Evolutionary conservation across 2,888 invertebrate species (phyloP).

Genomic region (Macrosiphum euphorbiae): DNA sequence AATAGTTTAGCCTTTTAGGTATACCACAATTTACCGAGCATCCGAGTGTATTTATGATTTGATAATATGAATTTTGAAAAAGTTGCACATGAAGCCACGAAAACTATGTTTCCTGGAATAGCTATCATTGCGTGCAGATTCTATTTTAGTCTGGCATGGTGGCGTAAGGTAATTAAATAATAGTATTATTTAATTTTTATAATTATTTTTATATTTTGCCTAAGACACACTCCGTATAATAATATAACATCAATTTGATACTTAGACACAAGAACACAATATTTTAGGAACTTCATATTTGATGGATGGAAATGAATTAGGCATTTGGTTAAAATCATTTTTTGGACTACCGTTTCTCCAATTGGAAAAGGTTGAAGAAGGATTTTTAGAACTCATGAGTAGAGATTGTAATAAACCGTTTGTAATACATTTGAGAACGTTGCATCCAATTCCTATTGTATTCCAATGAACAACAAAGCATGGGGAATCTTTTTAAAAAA

Average conservation of each 20-base stretch:
- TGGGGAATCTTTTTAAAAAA: too few species aligned
- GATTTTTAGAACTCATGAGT: not conserved
- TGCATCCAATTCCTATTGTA: too few species aligned
- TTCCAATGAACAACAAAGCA: too few species aligned
- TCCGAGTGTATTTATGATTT: too few species aligned
- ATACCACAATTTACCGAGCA: too few species aligned
- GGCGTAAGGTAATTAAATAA: slow-evolving; percentile 4
- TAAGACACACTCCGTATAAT: too few species aligned
- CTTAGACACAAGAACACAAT: slow-evolving; percentile 19
- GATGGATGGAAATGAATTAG: not conserved
- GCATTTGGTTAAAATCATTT: slow-evolving; percentile 27
- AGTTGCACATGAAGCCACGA: not conserved
- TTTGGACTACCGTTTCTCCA: not conserved
- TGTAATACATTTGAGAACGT: too few species aligned
- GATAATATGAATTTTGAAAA: slow-evolving; percentile 14
- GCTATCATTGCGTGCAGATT: not conserved
- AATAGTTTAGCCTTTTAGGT: too few species aligned
- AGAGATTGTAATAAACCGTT: too few species aligned
- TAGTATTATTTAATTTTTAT: not conserved
- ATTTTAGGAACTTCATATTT: not conserved
- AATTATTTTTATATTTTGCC: not conserved
- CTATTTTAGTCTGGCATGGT: slow-evolving; percentile 4
- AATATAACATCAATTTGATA: too few species aligned
- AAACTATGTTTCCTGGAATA: slow-evolving; percentile 26
- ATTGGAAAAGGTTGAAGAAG: not conserved